These are phyloP conservation scores for Conomelus anceps DNA, from an alignment of 2,888 invertebrate species.

Conservation along the genomic window DNA sequence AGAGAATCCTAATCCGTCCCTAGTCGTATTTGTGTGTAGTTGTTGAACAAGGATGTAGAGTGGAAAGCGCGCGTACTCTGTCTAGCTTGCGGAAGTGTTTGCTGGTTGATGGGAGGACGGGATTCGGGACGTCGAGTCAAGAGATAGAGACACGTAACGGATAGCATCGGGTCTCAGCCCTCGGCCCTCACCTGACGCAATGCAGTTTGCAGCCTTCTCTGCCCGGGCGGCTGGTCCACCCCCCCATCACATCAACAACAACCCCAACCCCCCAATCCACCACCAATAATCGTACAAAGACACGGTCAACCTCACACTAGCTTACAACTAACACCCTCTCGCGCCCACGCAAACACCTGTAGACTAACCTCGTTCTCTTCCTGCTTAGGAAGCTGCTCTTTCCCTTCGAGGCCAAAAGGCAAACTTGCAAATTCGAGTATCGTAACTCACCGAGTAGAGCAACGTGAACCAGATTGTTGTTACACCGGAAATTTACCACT, in stretches of 20 bases:
- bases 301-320: neutral
- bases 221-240: neutral
- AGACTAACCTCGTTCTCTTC: neutral
- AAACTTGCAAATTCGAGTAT: neutral
- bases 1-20: neutral
- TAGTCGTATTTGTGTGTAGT: neutral
- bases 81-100: neutral
- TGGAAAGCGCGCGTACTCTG: neutral
- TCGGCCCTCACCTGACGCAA: neutral
- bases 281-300: neutral
- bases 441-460: neutral
- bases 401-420: neutral
- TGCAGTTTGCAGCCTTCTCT: neutral
- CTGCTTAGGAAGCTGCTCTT: too few relatives aligned
- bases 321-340: neutral
- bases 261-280: neutral
- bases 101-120: neutral
- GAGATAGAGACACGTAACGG: neutral
- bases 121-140: neutral
- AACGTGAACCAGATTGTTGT: neutral
- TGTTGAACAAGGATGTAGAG: neutral
- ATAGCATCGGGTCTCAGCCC: neutral
- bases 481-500: neutral
- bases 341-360: neutral
- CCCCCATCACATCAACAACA: too few relatives aligned